Evolutionary conservation across 2,113 vertebrate species (phyloP).

Genomic region (Canis aureus): DNA sequence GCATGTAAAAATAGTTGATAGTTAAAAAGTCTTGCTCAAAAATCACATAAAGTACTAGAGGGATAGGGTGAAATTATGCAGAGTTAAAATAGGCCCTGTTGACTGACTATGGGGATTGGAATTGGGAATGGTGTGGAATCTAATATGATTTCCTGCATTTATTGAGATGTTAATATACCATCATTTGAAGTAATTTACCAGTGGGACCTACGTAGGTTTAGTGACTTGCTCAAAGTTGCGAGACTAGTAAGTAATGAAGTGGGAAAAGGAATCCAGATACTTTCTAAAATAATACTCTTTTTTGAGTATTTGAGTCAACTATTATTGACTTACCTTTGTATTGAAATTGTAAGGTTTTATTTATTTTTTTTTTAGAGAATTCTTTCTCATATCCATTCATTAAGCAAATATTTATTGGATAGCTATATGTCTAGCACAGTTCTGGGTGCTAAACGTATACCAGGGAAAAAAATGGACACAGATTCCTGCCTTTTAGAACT

Average conservation of each 20-base stretch:
- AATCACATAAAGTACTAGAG: neutral
- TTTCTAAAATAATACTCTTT: neutral
- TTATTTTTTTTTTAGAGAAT: neutral
- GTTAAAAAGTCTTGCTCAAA: neutral
- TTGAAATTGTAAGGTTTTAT: neutral
- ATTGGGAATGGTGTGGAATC: neutral
- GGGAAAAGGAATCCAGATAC: neutral
- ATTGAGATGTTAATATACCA: neutral
- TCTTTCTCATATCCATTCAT: neutral
- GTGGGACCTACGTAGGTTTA: neutral
- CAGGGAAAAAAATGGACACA: neutral
- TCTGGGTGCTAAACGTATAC: neutral
- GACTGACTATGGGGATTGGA: neutral
- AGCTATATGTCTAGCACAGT: neutral
- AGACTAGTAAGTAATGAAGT: neutral
- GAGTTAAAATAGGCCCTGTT: neutral
- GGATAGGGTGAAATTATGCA: no score
- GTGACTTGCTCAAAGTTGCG: neutral
- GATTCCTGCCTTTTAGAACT: neutral
- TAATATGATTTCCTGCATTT: neutral
- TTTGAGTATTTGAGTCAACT: no score
- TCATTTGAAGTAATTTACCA: neutral
- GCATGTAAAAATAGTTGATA: neutral
- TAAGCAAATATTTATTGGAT: neutral
- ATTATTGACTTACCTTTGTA: neutral